Base-by-base conservation (phyloP, 2,113 vertebrate genomes). In the Nymphicus hollandicus region DNA sequence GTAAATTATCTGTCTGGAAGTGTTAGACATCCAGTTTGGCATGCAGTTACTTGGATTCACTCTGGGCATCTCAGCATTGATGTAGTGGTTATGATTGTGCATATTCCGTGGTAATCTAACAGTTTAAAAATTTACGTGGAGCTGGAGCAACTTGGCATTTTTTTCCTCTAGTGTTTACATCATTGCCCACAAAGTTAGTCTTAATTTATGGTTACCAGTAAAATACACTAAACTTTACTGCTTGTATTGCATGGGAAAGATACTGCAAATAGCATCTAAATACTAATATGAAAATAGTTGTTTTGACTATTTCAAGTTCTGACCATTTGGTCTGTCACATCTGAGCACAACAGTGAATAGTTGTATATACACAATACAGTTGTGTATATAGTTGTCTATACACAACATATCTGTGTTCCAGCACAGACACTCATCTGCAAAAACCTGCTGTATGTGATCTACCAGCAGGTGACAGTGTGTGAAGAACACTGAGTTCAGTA, bases 1-100 rank as follows among this genome's bases (percentile, higher is more conserved):
- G 0, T 31, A 24, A 16, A 24, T 74, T 35, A 64, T 37, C 83
- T 83, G 9, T 24, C 8, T 70, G 56, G 43, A 63, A 83, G 46
- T 5, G 13, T 71, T 74, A 64, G 39, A 33, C 41, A n/a, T 58
- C 33, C 56, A 24, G 56, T 87, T 56, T 35, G 50, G 66, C 52
- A 44, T 33, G 65, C 37, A 23, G 3, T 56, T 88, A 65, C 61
- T 58, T 79, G 43, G 14, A 46, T 73, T 86, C n/a, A 39, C 33
- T 53, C 55, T 83, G 84, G 33, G 49, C 28, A 44, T 35, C 17
- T 68, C 76, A 37, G 71, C 27, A 8, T 31, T 50, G 46, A 22
- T 1, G 0, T 10, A 71, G 46, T n/a, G 37, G 43, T 71, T 68
- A n/a, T 0, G 4, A 24, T 35, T 6, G 3, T 79, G 22, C 28